These are phyloP conservation scores for Osmerus mordax DNA, from an alignment of 2,113 vertebrate genomes.

Conservation along the genomic window DNA sequence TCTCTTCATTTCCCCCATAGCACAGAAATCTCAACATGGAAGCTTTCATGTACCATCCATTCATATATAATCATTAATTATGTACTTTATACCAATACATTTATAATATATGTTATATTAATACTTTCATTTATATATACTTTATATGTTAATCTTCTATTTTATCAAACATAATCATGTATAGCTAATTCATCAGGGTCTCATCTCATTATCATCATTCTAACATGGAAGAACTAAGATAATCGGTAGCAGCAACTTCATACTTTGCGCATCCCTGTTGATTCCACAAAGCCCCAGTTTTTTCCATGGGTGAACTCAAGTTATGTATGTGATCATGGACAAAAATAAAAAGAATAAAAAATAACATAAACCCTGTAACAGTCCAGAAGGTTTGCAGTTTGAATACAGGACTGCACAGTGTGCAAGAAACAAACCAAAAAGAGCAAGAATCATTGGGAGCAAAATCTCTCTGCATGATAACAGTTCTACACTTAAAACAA, in stretches of 20 bases:
- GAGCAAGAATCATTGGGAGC: constrained; percentile 41
- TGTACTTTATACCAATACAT: constrained; percentile 40
- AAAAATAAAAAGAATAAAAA: constrained; percentile 56
- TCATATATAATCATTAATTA: constrained; percentile 25
- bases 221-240: constrained; percentile 82
- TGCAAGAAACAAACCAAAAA: constrained; percentile 57
- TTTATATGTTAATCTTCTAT: constrained; percentile 35
- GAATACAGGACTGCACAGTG: constrained; percentile 77
- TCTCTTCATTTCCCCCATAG: constrained; percentile 79
- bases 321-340: constrained; percentile 67
- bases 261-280: constrained; percentile 99
- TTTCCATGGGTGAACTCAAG: constrained; percentile 72
- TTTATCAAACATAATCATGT: constrained; percentile 45
- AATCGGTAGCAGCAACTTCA: constrained; percentile 96
- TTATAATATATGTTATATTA: constrained; percentile 41
- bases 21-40: constrained; percentile 67
- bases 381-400: constrained; percentile 70
- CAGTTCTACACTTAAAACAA: constrained; percentile 88
- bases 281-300: constrained; percentile 88
- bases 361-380: constrained; percentile 52
- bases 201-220: constrained; percentile 64
- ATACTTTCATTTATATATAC: constrained; percentile 32
- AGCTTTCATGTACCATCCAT: constrained; percentile 57
- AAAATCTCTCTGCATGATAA: constrained; percentile 76
- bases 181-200: constrained; percentile 48